Conservation (phyloP, 2,888 invertebrate genomes). For the Nemurella pictetii region DNA sequence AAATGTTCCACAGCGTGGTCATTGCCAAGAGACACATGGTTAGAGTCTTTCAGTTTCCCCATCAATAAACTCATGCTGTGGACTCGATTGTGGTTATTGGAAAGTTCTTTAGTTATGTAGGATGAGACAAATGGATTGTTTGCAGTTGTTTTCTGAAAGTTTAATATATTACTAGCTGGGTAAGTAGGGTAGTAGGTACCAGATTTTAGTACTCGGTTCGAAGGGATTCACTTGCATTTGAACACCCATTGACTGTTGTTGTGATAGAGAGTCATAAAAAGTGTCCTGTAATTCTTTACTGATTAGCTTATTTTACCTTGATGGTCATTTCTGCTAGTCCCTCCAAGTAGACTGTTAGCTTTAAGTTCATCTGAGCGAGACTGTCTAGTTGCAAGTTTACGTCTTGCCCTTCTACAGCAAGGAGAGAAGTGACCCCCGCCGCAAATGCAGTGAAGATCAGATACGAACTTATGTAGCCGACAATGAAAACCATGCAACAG, state of each 20-base stretch:
- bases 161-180: too few species aligned
- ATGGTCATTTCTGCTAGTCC: constrained; percentile 32
- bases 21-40: constrained; percentile 46
- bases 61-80: constrained; percentile 44
- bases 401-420: constrained; percentile 46
- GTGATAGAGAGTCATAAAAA: too few species aligned
- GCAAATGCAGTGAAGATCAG: constrained; percentile 50
- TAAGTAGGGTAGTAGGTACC: too few species aligned
- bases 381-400: constrained; percentile 42
- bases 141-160: not conserved
- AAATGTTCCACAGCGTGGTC: constrained; percentile 41
- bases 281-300: too few species aligned
- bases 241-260: too few species aligned
- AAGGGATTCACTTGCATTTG: too few species aligned
- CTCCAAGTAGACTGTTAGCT: constrained; percentile 37
- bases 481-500: constrained; percentile 47
- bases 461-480: constrained; percentile 49
- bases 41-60: constrained; percentile 43
- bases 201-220: too few species aligned
- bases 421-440: constrained; percentile 49
- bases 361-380: constrained; percentile 42
- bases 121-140: constrained; percentile 5
- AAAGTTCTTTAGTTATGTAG: constrained; percentile 18
- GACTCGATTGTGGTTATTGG: constrained; percentile 31
- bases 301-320: constrained; percentile 29